phyloP scores from a whole-genome alignment of 2,888 invertebrate species.

The Protula sp. region DNA sequence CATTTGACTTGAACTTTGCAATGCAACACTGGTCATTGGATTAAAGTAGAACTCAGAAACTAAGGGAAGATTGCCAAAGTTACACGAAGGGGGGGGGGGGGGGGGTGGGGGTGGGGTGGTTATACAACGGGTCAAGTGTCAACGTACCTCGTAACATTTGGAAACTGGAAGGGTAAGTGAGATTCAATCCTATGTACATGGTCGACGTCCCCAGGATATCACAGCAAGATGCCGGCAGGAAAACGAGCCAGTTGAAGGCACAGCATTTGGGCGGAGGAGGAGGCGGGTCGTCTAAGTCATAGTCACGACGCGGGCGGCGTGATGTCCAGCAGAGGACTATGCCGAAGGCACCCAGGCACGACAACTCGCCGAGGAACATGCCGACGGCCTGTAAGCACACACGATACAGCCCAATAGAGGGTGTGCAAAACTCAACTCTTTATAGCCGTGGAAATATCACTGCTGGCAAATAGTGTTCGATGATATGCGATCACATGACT shows the following conservation, averaged over 20 bases:
- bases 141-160: conserved; percentile 83
- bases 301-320: conserved; percentile 33
- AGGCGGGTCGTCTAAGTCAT: background rate
- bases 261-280: conserved; percentile 59
- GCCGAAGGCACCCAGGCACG: conserved; percentile 78
- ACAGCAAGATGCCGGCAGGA: conserved; percentile 81
- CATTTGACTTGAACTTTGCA: too few relatives aligned
- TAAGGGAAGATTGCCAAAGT: too few relatives aligned
- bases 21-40: too few relatives aligned
- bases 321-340: conserved; percentile 60
- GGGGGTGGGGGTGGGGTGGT: too few relatives aligned
- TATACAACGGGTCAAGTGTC: too few relatives aligned
- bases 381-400: conserved; percentile 60
- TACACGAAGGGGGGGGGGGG: too few relatives aligned
- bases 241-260: conserved; percentile 65
- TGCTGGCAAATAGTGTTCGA: too few relatives aligned
- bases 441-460: too few relatives aligned
- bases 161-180: conserved; percentile 90
- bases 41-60: too few relatives aligned
- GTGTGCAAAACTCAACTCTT: background rate
- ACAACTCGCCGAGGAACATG: conserved; percentile 92
- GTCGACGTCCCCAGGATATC: conserved; percentile 83
- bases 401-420: background rate
- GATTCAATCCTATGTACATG: conserved; percentile 83
- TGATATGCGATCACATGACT: background rate